Base-by-base conservation (phyloP, 2,113 vertebrate species). In the Leucoraja erinaceus region DNA sequence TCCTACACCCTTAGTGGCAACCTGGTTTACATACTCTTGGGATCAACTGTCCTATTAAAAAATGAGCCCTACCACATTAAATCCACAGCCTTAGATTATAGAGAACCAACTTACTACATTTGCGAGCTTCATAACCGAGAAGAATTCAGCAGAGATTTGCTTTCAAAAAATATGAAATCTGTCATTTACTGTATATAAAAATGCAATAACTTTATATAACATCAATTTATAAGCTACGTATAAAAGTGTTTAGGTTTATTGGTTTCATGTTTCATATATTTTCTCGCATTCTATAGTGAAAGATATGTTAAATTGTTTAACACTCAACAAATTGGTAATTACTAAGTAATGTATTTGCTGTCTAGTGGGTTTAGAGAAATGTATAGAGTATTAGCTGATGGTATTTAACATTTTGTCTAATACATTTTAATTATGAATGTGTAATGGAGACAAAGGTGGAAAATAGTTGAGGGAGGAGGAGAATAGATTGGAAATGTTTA, bases 81-180 rank as follows among this genome's bases (percentile, higher is more conserved):
- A n/a, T n/a, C 25, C 81, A 28, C 4, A 61, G 25, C 25, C 28
- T 59, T 14, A 38, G 28, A 28, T 59, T 16, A n/a, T 59, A 63
- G 59, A 77, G 75, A 31, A 16, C 59, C 0, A 4, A 18, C 59
- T 63, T 16, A 28, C 2, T 1, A 8, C 59, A 47, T 61, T 4
- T 61, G 56, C 61, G n/a, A 86, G 56, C 0, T 31, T 31, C 12
- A 63, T 61, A 66, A 3, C 59, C 7, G n/a, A 0, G 59, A 63
- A 14, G 20, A 31, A 31, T 0, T 88, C 59, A 66, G 16, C 61
- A 31, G 59, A 28, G 28, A 28, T n/a, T 28, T 0, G 11, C 56
- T 61, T 86, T 61, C 81, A 86, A 86, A 86, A n/a, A 28, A 61
- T 61, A 16, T 86, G 81, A 86, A 81, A 86, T 61, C 81, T 61